Evolutionary conservation across 2,888 invertebrate species (phyloP), one percentile per base, ranked within the genome.

Genomic region (Dyspetes luteomarginatus): DNA sequence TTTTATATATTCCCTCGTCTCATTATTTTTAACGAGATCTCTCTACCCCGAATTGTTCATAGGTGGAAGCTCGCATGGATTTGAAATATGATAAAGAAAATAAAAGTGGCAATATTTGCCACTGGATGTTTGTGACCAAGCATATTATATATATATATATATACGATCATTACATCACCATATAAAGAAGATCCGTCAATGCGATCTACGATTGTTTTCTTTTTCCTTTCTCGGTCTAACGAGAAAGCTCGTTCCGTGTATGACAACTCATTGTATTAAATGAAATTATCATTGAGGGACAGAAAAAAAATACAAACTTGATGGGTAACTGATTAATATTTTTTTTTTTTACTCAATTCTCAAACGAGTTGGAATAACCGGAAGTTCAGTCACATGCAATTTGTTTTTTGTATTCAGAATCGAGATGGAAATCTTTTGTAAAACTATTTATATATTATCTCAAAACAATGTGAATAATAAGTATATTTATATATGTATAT

Each of bases 1-100:
- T 52, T 52, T 41, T 73, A 73, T 55, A 73, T 73, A 73, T 62
- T 73, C 52, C 72, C 72, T 55, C 52, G 62, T 73, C 72, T 73
- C 72, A 73, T 73, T 73, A 73, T 73, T 73, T 72, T 72, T 72
- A 72, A 72, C 72, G 72, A 72, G 72, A 41, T 36, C 60, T 28
- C 24, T 48, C 12, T 22, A 36, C 36, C n/a, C 28, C 50, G 50
- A 72, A 72, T 48, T 50, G 15, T 36, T 60, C 71, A 50, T 62
- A 17, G 50, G 50, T 41, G 36, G 36, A 30, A 28, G 22, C 50
- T 17, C 9, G 48, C 48, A 48, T 19, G 71, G 60, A 62, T 72
- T 62, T 50, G 12, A 15, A 43, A 68, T 43, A 15, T 26, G 41
- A 41, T 52, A 56, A 26, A 17, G 26, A 55, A 73, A 55, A 72